Conservation (phyloP, 1,140 invertebrate genomes). For the Ectropis grisescens region DNA sequence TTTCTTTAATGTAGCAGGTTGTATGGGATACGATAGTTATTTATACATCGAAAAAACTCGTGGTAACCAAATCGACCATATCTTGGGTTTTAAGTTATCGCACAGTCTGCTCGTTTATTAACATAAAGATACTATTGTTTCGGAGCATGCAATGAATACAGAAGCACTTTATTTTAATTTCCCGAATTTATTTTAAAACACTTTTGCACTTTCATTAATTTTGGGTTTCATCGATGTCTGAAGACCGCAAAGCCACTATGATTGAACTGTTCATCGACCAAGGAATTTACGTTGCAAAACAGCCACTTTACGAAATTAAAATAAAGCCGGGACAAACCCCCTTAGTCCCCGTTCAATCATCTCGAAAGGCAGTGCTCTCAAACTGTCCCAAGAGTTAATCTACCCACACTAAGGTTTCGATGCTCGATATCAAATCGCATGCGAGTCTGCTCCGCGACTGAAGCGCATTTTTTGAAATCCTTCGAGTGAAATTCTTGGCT, state of each 20-base stretch:
- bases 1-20: too few species aligned
- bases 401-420: conserved; percentile 27
- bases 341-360: conserved; percentile 65
- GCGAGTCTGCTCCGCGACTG: too few species aligned
- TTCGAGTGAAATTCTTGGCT: too few species aligned
- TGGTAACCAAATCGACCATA: conserved; percentile 12
- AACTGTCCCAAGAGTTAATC: conserved; percentile 48
- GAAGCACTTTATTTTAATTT: too few species aligned
- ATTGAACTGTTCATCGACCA: conserved; percentile 30
- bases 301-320: conserved; percentile 68
- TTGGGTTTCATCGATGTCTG: conserved; percentile 4
- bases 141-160: too few species aligned
- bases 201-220: conserved; percentile 5
- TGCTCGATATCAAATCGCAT: conserved; percentile 23
- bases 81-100: conserved; percentile 29
- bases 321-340: conserved; percentile 54
- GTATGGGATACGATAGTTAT: too few species aligned
- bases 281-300: conserved; percentile 51
- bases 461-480: too few species aligned
- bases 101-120: too few species aligned
- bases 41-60: too few species aligned
- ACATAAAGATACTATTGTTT: too few species aligned
- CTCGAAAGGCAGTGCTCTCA: conserved; percentile 50
- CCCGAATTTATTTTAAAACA: too few species aligned
- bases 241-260: conserved; percentile 35